A percentile compares a stretch with the other conserved stretches of the same genome.
Evolutionary conservation across 2,888 invertebrate genomes (phyloP).

Genomic region (Ctenicera cuprea): DNA sequence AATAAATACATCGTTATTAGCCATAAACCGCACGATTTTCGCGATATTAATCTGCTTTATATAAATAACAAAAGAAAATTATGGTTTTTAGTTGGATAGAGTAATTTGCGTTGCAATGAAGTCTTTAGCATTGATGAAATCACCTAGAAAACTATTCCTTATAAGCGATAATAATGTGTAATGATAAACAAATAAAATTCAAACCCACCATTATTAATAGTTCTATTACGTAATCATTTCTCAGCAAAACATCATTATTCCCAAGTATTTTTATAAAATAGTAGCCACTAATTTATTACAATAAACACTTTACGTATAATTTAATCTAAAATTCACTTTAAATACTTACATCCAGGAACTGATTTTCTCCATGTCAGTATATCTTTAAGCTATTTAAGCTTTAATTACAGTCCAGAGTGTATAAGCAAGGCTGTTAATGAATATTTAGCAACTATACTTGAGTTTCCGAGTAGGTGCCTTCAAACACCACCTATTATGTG

Average conservation of each 20-base stretch:
- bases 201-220: neutral
- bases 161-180: constrained; percentile 5
- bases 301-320: constrained; percentile 22
- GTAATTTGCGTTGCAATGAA: constrained; percentile 1
- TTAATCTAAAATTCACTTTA: constrained; percentile 6
- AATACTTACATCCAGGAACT: constrained; percentile 15
- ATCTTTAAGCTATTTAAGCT: constrained; percentile 36
- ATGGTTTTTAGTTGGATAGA: constrained; percentile 24
- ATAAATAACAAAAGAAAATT: constrained; percentile 22
- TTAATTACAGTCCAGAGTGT: constrained; percentile 36
- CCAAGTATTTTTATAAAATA: constrained; percentile 1
- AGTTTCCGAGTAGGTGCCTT: constrained; percentile 26
- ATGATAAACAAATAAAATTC: constrained; percentile 18
- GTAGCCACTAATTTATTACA: neutral
- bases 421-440: constrained; percentile 37
- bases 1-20: constrained; percentile 10
- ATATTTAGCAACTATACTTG: constrained; percentile 33
- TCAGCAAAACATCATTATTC: neutral
- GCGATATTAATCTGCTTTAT: neutral
- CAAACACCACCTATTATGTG: constrained; percentile 28
- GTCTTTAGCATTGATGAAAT: constrained; percentile 6
- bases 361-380: constrained; percentile 9
- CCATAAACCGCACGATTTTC: constrained; percentile 21
- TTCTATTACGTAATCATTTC: constrained; percentile 12
- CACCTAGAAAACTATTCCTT: neutral